Conservation (phyloP, 2,113 vertebrate species). For the Columbina picui region DNA sequence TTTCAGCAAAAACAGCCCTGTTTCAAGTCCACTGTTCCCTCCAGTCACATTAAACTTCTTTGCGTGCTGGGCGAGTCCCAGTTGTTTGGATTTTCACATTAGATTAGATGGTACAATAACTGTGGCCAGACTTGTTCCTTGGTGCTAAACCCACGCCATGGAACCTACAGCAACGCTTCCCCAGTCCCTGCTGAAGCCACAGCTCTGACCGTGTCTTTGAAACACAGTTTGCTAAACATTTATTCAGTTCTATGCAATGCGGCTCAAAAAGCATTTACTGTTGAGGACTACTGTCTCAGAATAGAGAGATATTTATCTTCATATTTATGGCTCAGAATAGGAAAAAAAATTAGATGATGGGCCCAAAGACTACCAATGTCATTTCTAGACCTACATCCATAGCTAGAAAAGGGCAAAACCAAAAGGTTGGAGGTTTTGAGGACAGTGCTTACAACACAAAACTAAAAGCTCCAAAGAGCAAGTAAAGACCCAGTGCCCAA, state of each 20-base stretch:
- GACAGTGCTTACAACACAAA: neutral
- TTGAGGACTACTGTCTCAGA: neutral
- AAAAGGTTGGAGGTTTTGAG: neutral
- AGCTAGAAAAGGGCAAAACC: neutral
- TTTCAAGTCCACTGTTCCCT: conserved; percentile 6
- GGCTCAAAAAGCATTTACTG: neutral
- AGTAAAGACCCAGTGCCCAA: neutral
- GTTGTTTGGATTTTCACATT: conserved; percentile 43
- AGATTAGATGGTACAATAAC: neutral
- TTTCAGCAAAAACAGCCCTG: conserved; percentile 19
- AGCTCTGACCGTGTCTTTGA: neutral
- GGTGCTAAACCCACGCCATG: neutral
- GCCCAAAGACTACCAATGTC: neutral
- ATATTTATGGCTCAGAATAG: neutral
- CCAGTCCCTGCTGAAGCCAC: neutral
- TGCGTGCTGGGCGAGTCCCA: neutral
- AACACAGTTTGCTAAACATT: neutral
- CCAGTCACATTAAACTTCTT: conserved; percentile 8
- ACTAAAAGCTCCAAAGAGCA: neutral
- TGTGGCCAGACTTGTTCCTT: neutral
- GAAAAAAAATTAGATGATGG: neutral
- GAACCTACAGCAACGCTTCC: neutral
- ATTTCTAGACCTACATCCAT: neutral
- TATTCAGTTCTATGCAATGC: neutral
- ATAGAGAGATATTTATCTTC: neutral